Conservation (phyloP, 30 jellyfish, hydroid and myxozoan species). For the Nemopilema nomurai region DNA sequence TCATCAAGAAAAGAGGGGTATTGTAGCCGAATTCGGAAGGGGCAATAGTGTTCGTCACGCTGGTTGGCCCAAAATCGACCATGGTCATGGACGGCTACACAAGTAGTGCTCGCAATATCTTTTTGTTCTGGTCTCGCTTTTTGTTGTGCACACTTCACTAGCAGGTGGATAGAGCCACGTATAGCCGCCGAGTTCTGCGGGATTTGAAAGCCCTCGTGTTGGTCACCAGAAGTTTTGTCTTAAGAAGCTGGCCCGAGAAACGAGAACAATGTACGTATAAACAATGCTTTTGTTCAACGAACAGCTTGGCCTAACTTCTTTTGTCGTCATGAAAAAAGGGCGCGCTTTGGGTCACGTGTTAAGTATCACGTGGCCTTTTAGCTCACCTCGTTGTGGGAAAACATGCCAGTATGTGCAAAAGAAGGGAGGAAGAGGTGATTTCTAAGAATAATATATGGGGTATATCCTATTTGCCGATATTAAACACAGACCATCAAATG, state of each 20-base stretch:
- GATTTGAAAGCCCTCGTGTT: constrained; percentile 76
- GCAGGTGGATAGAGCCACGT: constrained; percentile 89
- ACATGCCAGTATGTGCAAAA: constrained; percentile 19
- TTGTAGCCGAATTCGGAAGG: constrained; percentile 87
- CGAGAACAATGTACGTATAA: constrained; percentile 56
- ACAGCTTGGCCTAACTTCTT: constrained; percentile 58
- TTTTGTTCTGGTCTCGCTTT: constrained; percentile 62
- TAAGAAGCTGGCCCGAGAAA: constrained; percentile 30
- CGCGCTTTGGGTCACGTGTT: constrained; percentile 75
- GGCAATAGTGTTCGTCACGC: constrained; percentile 87
- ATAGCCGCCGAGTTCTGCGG: constrained; percentile 52
- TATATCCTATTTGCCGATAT: neutral
- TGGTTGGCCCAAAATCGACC: constrained; percentile 99
- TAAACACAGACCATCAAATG: neutral
- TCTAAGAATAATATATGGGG: neutral
- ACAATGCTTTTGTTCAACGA: constrained; percentile 58
- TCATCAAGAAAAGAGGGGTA: constrained; percentile 79
- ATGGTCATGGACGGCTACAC: constrained; percentile 95
- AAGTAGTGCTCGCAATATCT: constrained; percentile 40
- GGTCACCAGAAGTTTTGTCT: constrained; percentile 79
- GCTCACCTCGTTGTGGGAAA: neutral
- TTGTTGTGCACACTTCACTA: constrained; percentile 74
- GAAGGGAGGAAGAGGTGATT: constrained; percentile 11
- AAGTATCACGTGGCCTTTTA: constrained; percentile 42
- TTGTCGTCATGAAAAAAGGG: constrained; percentile 64